Conservation (phyloP, 2,888 invertebrate genomes). For the Fissipunctia ypsillon region DNA sequence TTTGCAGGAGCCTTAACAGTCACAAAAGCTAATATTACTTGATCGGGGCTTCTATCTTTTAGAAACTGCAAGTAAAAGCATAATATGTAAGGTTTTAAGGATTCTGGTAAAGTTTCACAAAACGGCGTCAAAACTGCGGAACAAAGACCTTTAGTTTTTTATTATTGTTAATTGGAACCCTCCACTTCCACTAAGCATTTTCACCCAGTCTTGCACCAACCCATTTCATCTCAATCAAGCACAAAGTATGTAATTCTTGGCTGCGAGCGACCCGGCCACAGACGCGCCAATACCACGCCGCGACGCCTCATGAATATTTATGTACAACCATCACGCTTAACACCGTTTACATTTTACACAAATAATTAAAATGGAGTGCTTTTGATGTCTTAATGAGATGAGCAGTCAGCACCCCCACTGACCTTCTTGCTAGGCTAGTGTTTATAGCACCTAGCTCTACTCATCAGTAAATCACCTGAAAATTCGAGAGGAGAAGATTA, state of each 20-base stretch:
- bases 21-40: too few species aligned
- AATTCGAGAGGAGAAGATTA: too few species aligned
- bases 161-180: background rate
- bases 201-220: background rate
- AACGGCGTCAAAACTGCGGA: background rate
- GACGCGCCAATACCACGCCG: conserved; percentile 29
- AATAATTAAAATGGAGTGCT: conserved; percentile 31
- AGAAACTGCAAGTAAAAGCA: too few species aligned
- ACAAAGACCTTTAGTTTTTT: background rate
- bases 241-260: conserved; percentile 46
- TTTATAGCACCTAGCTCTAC: too few species aligned
- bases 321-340: conserved; percentile 23
- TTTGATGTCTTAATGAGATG: conserved; percentile 8
- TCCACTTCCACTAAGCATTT: background rate
- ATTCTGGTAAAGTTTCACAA: background rate
- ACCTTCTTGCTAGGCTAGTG: too few species aligned
- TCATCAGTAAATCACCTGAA: too few species aligned
- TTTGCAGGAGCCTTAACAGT: too few species aligned
- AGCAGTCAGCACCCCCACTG: too few species aligned
- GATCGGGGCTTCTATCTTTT: too few species aligned
- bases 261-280: conserved; percentile 7
- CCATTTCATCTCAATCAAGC: conserved; percentile 55
- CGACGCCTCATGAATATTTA: conserved; percentile 52
- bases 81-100: too few species aligned
- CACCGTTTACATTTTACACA: conserved; percentile 27